phyloP scores from a whole-genome alignment of 2,888 invertebrate genomes.

The Fabriciana adippe region DNA sequence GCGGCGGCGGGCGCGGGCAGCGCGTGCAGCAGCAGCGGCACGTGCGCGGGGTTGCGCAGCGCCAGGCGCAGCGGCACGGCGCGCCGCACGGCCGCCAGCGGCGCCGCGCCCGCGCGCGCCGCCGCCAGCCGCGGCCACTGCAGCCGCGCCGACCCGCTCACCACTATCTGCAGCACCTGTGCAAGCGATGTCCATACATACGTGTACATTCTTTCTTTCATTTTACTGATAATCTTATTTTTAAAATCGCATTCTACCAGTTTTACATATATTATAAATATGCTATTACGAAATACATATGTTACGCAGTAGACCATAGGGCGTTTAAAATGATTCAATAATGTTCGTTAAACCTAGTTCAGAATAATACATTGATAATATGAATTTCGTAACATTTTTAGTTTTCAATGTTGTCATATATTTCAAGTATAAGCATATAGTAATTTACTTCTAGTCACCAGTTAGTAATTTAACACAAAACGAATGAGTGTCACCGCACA shows the following conservation, averaged over 20 bases:
- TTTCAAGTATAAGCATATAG: too few species aligned
- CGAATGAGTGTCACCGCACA: too few species aligned
- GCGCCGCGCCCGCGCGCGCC: conserved; percentile 46
- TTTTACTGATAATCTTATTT: too few species aligned
- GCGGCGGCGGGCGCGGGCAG: conserved; percentile 84
- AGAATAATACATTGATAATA: too few species aligned
- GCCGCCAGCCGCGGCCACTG: conserved; percentile 51
- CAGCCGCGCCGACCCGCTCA: conserved; percentile 43
- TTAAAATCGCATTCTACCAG: too few species aligned
- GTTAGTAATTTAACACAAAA: too few species aligned
- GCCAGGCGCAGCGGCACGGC: conserved; percentile 38
- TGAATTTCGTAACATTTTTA: too few species aligned
- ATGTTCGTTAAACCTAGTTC: too few species aligned
- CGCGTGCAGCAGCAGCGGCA: conserved; percentile 86
- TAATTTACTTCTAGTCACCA: too few species aligned
- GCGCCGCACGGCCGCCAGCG: conserved; percentile 41
- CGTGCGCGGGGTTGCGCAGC: conserved; percentile 84
- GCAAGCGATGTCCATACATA: background rate
- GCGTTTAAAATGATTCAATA: too few species aligned
- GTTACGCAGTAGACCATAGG: too few species aligned
- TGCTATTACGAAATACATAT: background rate
- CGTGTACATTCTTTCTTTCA: background rate
- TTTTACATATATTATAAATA: background rate
- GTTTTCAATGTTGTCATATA: too few species aligned
- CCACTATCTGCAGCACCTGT: conserved; percentile 49